These are phyloP conservation scores for Hybognathus amarus DNA, from an alignment of 2,797 vertebrate species.

Conservation along the genomic window DNA sequence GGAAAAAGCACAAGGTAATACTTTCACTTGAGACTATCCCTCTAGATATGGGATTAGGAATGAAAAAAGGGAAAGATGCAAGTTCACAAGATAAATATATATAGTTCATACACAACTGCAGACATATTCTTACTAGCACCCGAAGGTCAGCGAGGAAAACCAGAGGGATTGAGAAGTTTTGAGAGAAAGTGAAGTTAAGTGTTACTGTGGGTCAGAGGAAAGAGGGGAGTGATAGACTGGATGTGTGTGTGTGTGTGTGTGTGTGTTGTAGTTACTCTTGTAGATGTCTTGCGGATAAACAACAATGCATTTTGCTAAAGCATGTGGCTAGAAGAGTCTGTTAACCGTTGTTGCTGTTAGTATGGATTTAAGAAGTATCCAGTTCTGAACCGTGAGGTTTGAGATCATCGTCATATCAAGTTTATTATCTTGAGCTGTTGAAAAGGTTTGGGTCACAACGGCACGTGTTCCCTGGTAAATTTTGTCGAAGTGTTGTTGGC, in stretches of 20 bases:
- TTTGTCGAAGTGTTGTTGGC: neutral
- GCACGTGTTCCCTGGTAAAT: neutral
- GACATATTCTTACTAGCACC: slow-evolving; percentile 94
- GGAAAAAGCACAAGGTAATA: slow-evolving; percentile 96
- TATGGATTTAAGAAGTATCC: slow-evolving; percentile 27
- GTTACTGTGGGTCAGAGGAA: slow-evolving; percentile 55
- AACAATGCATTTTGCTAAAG: slow-evolving; percentile 69
- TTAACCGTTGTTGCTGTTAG: slow-evolving; percentile 42
- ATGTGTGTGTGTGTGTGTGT: neutral
- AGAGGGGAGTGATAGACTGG: slow-evolving; percentile 58
- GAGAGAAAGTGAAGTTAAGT: slow-evolving; percentile 56
- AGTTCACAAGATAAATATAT: slow-evolving; percentile 94
- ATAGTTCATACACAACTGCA: slow-evolving; percentile 88
- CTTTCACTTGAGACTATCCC: slow-evolving; percentile 94
- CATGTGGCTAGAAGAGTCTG: slow-evolving; percentile 65
- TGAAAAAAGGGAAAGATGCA: slow-evolving; percentile 86
- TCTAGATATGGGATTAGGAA: slow-evolving; percentile 91
- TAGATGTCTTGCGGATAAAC: slow-evolving; percentile 19
- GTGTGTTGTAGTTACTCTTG: slow-evolving; percentile 27
- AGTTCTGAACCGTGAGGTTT: neutral
- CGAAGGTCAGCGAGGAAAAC: slow-evolving; percentile 79
- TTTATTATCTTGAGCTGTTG: neutral
- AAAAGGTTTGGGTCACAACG: neutral
- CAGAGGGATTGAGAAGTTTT: slow-evolving; percentile 75
- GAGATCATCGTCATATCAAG: neutral